Evolutionary conservation across 2,888 invertebrate species (phyloP).

Genomic region (Pollenia griseotomentosa): DNA sequence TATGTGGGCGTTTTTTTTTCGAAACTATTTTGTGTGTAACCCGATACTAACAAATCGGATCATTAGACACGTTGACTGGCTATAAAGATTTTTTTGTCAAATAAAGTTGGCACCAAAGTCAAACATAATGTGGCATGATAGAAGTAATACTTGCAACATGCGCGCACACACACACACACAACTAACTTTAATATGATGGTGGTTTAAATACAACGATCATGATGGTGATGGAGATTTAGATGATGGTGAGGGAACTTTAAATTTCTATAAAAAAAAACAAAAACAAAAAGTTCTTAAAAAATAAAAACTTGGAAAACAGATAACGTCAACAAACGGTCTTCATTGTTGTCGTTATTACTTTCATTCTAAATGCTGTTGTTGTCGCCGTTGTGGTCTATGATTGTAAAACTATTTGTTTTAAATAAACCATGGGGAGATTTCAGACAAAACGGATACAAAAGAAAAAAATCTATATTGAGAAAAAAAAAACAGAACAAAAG

Average conservation of each 20-base stretch:
- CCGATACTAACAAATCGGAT: conserved; percentile 83
- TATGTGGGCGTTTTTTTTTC: conserved; percentile 82
- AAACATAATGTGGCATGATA: conserved; percentile 49
- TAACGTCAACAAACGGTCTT: conserved; percentile 67
- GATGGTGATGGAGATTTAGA: conserved; percentile 38
- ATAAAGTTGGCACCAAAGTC: conserved; percentile 73
- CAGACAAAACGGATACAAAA: conserved; percentile 56
- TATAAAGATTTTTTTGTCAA: conserved; percentile 81
- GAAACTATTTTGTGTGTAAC: conserved; percentile 78
- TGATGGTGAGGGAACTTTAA: conserved; percentile 56
- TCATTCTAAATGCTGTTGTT: conserved; percentile 61
- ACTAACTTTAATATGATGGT: conserved; percentile 20
- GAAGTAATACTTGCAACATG: conserved; percentile 18
- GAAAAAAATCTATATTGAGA: conserved; percentile 15
- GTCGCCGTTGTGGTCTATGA: conserved; percentile 72
- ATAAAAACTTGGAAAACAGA: conserved; percentile 49
- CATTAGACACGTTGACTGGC: conserved; percentile 82
- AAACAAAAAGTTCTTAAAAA: conserved; percentile 18
- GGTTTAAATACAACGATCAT: conserved; percentile 23
- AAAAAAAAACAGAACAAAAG: conserved; percentile 23
- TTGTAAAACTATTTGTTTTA: conserved; percentile 72
- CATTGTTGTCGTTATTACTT: conserved; percentile 48
- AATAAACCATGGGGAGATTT: conserved; percentile 69
- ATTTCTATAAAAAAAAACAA: background rate
- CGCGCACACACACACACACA: background rate